Base-by-base conservation (phyloP, 2,797 vertebrate species). In the Scolopax bukidnonensis region DNA sequence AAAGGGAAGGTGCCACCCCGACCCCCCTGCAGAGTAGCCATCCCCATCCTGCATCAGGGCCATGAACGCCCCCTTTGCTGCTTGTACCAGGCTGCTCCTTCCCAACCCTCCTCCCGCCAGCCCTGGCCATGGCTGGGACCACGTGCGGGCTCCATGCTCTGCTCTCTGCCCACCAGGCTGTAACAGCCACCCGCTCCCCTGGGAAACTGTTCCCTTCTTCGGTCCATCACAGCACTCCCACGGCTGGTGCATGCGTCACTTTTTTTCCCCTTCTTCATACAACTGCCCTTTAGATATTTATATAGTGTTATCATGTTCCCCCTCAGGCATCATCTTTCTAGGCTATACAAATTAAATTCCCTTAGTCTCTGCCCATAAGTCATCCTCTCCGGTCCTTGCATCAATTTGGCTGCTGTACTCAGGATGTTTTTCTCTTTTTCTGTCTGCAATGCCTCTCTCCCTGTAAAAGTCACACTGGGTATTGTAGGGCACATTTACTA, bases 261-360 rank as follows among this genome's bases (percentile, higher is more conserved):
- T 93, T 36, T 76, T 68, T 88, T 5, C 74, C 82, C 69, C 73
- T 93, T 93, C 88, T 84, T 91, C 94, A 85, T 88, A 84, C 80
- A 77, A 91, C 47, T 96, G 93, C 91, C 93, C 92, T 97, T 96
- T 93, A 90, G 96, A 87, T 96, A 96, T 96, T 97, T 96, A 93
- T 94, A 89, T 78, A 95, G 85, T 12, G 54, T 82, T 91, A 78
- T 61, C 82, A 77, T 81, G 61, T 67, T 92, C 87, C 84, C 89
- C 85, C 92, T 90, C 80, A 48, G 84, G 90, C 84, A 70, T 74
- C 84, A 84, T 45, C 91, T 89, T 96, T 96, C 95, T 74, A 90
- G 91, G 91, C 89, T 91, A 74, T 70, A 90, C 81, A 70, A 85
- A 89, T 95, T 87, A 87, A 88, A 96, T 92, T 95, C 82, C 83